A percentile compares a stretch with the other conserved stretches of the same genome.
These are phyloP conservation scores for Lepidothrix coronata DNA, from an alignment of 2,113 vertebrate genomes.

Conservation along the genomic window DNA sequence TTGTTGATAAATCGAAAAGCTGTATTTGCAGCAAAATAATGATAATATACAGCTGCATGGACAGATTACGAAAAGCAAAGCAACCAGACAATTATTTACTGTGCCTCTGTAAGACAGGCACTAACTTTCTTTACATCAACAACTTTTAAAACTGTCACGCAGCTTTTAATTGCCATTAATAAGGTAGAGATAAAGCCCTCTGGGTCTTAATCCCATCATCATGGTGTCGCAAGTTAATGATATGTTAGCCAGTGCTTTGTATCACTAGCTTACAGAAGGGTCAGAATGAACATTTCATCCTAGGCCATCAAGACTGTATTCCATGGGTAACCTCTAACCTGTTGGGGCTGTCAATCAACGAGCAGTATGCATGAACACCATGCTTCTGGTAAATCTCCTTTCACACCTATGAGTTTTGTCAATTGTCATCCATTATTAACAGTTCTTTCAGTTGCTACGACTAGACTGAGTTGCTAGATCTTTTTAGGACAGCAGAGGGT, in stretches of 20 bases:
- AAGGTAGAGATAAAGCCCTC: slow-evolving; percentile 63
- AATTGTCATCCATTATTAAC: slow-evolving; percentile 38
- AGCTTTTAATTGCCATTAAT: slow-evolving; percentile 72
- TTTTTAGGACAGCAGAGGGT: background rate
- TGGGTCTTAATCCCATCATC: slow-evolving; percentile 63
- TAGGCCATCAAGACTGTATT: slow-evolving; percentile 50
- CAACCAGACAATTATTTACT: slow-evolving; percentile 57
- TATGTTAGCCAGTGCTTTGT: slow-evolving; percentile 55
- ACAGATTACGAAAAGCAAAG: slow-evolving; percentile 53
- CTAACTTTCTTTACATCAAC: slow-evolving; percentile 62
- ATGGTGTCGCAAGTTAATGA: slow-evolving; percentile 62
- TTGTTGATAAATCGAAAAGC: slow-evolving; percentile 67
- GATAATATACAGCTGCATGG: slow-evolving; percentile 64
- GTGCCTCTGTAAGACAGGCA: background rate
- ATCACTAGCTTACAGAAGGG: slow-evolving; percentile 44
- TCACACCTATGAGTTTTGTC: slow-evolving; percentile 56
- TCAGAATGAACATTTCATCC: slow-evolving; percentile 55
- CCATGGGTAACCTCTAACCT: slow-evolving; percentile 47
- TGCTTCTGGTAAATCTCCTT: slow-evolving; percentile 21
- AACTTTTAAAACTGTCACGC: slow-evolving; percentile 55
- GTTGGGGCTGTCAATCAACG: slow-evolving; percentile 48
- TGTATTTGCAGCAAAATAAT: slow-evolving; percentile 62
- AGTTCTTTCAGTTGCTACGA: slow-evolving; percentile 7
- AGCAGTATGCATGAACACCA: background rate
- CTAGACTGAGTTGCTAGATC: background rate